Evolutionary conservation across 2,888 invertebrate genomes (phyloP).

Genomic region (Phaedon cochleariae): DNA sequence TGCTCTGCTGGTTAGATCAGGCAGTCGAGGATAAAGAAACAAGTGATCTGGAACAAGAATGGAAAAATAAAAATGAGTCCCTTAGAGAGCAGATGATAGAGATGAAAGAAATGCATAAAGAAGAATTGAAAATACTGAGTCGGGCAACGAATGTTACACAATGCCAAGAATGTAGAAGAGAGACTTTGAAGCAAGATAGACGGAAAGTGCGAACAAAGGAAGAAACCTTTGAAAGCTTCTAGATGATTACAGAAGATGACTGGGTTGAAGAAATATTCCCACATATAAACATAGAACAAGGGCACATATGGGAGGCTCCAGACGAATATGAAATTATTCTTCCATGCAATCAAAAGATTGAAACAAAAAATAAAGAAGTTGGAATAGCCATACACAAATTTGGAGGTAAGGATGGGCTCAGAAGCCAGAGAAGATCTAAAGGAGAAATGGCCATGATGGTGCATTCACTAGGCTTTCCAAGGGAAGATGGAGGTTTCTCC

Average conservation of each 20-base stretch:
- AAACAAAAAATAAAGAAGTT: constrained; percentile 17
- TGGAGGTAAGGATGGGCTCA: constrained; percentile 22
- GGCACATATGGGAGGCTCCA: constrained; percentile 22
- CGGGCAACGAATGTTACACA: no score
- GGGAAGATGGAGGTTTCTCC: constrained; percentile 28
- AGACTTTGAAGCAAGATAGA: no score
- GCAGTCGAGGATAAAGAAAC: no score
- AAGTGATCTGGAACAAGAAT: no score
- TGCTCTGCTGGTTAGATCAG: no score
- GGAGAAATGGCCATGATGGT: constrained; percentile 34
- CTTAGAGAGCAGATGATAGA: no score
- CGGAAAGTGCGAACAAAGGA: no score
- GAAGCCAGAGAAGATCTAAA: constrained; percentile 14
- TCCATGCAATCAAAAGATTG: constrained; percentile 13
- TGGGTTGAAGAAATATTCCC: constrained; percentile 26
- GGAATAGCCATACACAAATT: constrained; percentile 20
- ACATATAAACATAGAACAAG: background rate
- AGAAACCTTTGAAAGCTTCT: constrained; percentile 23
- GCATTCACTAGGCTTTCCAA: constrained; percentile 33
- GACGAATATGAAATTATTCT: constrained; percentile 13
- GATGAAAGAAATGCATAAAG: no score
- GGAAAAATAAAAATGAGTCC: no score
- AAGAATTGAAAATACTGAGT: no score
- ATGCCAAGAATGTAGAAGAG: no score
- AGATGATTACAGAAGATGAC: constrained; percentile 27